A percentile compares a stretch with the other conserved stretches of the same genome.
Evolutionary conservation across 2,797 vertebrate genomes (phyloP).

Genomic region (Carcharodon carcharias): DNA sequence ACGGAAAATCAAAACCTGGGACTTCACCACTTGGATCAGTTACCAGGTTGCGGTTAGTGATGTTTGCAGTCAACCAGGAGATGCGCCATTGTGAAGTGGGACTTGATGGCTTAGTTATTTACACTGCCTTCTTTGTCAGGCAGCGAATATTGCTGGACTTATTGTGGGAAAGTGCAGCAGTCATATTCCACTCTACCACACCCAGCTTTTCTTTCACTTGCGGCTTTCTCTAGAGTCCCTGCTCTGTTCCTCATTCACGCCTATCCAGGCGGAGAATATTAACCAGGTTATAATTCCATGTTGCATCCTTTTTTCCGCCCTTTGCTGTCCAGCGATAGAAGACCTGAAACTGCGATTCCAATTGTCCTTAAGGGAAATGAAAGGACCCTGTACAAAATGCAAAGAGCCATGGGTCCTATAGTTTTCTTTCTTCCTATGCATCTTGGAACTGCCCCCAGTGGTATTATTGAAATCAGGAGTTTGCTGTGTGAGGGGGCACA

Average conservation of each 20-base stretch:
- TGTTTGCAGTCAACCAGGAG: too few relatives aligned
- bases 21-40: too few relatives aligned
- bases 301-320: neutral
- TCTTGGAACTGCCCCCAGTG: neutral
- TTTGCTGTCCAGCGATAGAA: neutral
- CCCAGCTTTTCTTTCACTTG: neutral
- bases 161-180: neutral
- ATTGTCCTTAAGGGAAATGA: neutral
- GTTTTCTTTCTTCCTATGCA: neutral
- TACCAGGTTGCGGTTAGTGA: too few relatives aligned
- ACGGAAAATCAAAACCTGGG: too few relatives aligned
- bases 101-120: too few relatives aligned
- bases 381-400: neutral
- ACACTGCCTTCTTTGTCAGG: too few relatives aligned
- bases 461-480: neutral
- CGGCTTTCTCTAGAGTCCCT: neutral
- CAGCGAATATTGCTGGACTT: neutral
- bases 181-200: neutral
- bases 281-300: neutral
- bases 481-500: neutral
- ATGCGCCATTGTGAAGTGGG: too few relatives aligned
- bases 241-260: neutral
- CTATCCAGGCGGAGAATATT: neutral
- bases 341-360: neutral
- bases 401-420: neutral